Percentiles rank a stretch among this genome's conserved stretches.
phyloP scores from a whole-genome alignment of 2,888 invertebrate species.

The Cephus runcator region DNA sequence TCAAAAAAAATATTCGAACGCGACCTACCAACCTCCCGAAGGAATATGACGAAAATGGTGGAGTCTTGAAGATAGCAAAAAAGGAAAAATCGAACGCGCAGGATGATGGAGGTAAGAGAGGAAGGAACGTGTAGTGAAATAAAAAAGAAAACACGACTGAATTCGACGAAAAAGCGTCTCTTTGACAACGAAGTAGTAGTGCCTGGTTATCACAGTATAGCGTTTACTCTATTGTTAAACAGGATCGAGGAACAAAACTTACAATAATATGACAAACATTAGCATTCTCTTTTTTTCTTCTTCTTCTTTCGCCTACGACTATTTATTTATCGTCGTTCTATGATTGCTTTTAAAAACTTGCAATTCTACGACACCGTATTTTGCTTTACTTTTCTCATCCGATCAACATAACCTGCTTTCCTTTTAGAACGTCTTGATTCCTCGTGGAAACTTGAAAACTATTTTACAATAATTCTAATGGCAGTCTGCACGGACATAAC shows the following conservation, averaged over 20 bases:
- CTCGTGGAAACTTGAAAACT: neutral
- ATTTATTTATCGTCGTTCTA: neutral
- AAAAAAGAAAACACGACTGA: neutral
- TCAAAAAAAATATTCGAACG: too few species aligned
- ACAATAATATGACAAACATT: neutral
- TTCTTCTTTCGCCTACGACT: neutral
- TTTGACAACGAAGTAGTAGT: neutral
- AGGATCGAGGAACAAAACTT: neutral
- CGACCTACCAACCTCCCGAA: neutral
- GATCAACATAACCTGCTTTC: neutral
- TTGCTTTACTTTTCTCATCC: neutral
- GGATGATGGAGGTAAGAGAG: neutral
- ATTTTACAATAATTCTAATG: conserved; percentile 31
- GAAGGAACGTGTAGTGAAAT: neutral
- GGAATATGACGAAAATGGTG: neutral
- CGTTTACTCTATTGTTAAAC: neutral
- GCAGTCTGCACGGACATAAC: conserved; percentile 43
- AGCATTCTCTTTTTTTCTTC: neutral
- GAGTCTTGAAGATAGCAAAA: neutral
- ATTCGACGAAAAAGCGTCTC: neutral
- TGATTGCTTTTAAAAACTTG: neutral
- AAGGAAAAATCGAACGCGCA: too few species aligned
- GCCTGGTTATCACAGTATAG: neutral
- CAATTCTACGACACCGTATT: too few species aligned
- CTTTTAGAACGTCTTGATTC: neutral